A percentile compares a stretch with the other conserved stretches of the same genome.
These are phyloP conservation scores for Ennomos fuscantarius DNA, from an alignment of 2,888 invertebrate genomes.

Conservation along the genomic window DNA sequence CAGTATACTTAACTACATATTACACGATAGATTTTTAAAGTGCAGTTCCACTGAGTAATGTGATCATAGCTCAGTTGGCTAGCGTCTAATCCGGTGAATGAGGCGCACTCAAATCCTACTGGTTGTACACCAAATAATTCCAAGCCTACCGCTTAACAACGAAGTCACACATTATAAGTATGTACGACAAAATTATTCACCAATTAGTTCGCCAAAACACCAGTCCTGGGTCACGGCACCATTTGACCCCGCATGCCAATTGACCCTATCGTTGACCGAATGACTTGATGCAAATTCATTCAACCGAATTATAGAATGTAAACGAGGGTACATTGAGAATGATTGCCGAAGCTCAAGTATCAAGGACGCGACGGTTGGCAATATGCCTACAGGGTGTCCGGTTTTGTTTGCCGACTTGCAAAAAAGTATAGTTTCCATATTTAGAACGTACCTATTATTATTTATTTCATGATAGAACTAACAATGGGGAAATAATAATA, in stretches of 20 bases:
- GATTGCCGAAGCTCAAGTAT: constrained; percentile 36
- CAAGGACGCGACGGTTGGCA: constrained; percentile 37
- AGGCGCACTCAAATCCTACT: too few relatives aligned
- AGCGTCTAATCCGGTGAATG: too few relatives aligned
- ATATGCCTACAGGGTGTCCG: constrained; percentile 21
- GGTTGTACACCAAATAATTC: too few relatives aligned
- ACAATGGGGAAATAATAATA: too few relatives aligned
- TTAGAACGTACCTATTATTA: too few relatives aligned
- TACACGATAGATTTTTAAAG: too few relatives aligned
- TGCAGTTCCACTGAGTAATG: too few relatives aligned
- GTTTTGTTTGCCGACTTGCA: neutral
- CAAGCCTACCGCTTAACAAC: neutral
- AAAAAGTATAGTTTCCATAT: too few relatives aligned
- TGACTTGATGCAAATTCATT: constrained; percentile 35
- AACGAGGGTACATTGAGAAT: constrained; percentile 39
- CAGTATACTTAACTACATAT: too few relatives aligned
- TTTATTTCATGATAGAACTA: too few relatives aligned
- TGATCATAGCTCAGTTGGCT: too few relatives aligned
- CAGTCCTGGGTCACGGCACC: constrained; percentile 9
- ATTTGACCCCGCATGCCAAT: constrained; percentile 29
- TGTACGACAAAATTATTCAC: neutral
- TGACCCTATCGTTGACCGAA: constrained; percentile 40
- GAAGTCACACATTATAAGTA: constrained; percentile 2
- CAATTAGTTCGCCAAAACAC: constrained; percentile 21
- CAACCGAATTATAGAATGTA: constrained; percentile 41